A percentile compares a stretch with the other conserved stretches of the same genome.
These are phyloP conservation scores for Melanogrammus aeglefinus DNA, from an alignment of 2,797 vertebrate genomes.

Conservation along the genomic window DNA sequence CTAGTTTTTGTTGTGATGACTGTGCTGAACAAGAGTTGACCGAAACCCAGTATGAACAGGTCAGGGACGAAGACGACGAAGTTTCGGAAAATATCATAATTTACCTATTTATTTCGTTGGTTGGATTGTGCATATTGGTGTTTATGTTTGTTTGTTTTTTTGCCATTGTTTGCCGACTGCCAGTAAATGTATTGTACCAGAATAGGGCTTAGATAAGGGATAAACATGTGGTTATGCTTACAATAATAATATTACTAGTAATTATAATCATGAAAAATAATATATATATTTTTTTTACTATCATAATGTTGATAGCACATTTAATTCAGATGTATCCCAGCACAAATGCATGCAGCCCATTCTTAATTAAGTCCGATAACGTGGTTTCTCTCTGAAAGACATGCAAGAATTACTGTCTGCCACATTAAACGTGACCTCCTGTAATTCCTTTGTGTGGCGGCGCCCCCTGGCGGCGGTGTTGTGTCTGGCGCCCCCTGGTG, in stretches of 20 bases:
- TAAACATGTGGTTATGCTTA: background rate
- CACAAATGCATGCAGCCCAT: background rate
- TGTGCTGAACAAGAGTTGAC: background rate
- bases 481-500: constrained; percentile 63
- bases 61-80: background rate
- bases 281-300: background rate
- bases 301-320: background rate
- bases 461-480: constrained; percentile 53
- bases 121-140: background rate
- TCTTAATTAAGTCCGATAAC: background rate
- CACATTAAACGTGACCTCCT: background rate
- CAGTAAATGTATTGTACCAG: background rate
- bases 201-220: background rate
- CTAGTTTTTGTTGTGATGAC: background rate
- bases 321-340: background rate
- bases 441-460: constrained; percentile 2
- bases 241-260: background rate
- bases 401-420: background rate
- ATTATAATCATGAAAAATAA: background rate
- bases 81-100: background rate
- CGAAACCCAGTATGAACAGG: background rate
- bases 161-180: background rate
- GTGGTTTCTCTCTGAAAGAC: background rate
- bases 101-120: background rate
- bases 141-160: background rate